Conservation (phyloP, 1,140 invertebrate genomes). For the Drosophila virilis region DNA sequence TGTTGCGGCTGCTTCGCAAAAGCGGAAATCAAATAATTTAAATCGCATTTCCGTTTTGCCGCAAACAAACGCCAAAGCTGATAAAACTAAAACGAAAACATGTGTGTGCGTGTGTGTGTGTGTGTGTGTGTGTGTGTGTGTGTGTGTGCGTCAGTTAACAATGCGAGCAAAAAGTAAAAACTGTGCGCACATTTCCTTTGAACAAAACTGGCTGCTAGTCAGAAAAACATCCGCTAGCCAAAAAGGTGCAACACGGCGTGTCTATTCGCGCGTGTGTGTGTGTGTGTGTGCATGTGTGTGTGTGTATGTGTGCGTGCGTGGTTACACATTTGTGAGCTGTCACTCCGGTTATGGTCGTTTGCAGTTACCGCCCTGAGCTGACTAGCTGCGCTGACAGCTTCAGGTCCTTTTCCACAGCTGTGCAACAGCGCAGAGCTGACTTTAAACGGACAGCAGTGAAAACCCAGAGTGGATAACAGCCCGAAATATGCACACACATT, state of each 20-base stretch:
- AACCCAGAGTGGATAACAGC: conserved; percentile 3
- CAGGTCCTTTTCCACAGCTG: conserved; percentile 3
- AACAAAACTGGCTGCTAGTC: conserved; percentile 36
- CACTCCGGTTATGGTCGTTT: conserved; percentile 27
- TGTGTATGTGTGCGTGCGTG: conserved; percentile 12
- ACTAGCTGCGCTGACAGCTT: conserved; percentile 39
- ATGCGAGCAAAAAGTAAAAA: conserved; percentile 47
- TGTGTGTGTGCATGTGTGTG: conserved; percentile 5
- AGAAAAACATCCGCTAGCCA: conserved; percentile 18
- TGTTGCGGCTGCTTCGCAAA: conserved; percentile 37
- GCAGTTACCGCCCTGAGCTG: conserved; percentile 25
- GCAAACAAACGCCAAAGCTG: conserved; percentile 66
- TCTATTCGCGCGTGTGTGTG: background rate
- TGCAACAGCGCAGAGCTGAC: conserved; percentile 39
- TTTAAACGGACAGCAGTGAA: conserved; percentile 36
- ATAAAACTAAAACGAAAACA: conserved; percentile 63
- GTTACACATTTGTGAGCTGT: conserved; percentile 32
- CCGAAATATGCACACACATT: background rate
- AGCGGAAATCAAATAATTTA: conserved; percentile 82
- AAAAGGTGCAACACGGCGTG: conserved; percentile 30
- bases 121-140: conserved; percentile 2
- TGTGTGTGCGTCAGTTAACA: conserved; percentile 21
- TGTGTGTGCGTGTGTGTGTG: conserved; percentile 7
- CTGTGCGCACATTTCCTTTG: conserved; percentile 43
- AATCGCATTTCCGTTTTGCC: conserved; percentile 79